Conservation (phyloP, 1,140 invertebrate species). For the Anastrepha ludens region DNA sequence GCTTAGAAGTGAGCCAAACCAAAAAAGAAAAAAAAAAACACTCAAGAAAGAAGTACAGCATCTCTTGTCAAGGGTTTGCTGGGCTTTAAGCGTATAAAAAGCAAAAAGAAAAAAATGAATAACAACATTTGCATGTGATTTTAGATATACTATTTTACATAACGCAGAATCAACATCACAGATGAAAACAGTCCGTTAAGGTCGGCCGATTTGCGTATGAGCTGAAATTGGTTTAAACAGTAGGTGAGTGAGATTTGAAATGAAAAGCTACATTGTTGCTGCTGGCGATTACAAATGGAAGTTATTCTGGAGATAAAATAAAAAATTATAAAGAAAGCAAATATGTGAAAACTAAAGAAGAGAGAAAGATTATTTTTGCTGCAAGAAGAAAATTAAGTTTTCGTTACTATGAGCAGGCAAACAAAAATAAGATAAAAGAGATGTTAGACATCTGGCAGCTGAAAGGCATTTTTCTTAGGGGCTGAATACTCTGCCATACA, state of each 20-base stretch:
- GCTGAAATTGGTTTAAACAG: background rate
- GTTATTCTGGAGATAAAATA: background rate
- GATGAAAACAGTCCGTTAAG: background rate
- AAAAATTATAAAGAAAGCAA: background rate
- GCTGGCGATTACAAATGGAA: no score
- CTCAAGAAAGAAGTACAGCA: background rate
- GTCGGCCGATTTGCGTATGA: background rate
- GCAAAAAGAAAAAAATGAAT: no score
- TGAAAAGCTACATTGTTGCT: no score
- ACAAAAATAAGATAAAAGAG: background rate
- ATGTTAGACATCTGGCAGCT: slow-evolving; percentile 19
- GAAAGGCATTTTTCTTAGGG: background rate
- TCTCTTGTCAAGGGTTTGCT: no score
- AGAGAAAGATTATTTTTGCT: no score
- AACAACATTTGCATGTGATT: background rate
- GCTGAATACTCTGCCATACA: background rate
- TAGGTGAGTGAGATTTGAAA: slow-evolving; percentile 15
- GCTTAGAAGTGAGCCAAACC: background rate
- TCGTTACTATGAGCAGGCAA: background rate
- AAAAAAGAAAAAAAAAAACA: background rate
- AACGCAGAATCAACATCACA: no score
- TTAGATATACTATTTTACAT: background rate
- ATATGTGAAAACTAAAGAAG: no score
- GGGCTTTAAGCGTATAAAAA: no score
- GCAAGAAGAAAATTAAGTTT: background rate